Base-by-base conservation (phyloP, 2,797 vertebrate genomes). In the Platyrinchus mystaceus region DNA sequence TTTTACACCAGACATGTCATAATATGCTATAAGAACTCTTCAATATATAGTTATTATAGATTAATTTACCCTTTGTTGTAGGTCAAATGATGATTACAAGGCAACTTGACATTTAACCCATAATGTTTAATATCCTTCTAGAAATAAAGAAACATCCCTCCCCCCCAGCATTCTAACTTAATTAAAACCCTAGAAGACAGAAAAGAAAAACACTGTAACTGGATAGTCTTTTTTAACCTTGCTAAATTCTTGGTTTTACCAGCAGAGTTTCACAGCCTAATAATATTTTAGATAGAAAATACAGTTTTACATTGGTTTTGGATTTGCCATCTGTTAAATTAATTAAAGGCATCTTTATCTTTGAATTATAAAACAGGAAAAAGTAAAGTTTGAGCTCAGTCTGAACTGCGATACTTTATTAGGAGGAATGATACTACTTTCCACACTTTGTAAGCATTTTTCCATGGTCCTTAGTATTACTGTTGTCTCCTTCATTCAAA, bases 311-410 rank as follows among this genome's bases (percentile, higher is more conserved):
- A 49, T 58, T 36, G 14, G 34, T 74, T 95, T 90, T 74, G 69
- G 84, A 83, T 93, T 93, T 94, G 44, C 89, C 77, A 87, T 95
- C 92, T 91, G 94, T 94, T 92, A 64, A 84, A 88, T 84, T 95
- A 89, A 71, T 92, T 91, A 53, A 84, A 67, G 5, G 5, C 20
- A 18, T 83, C 46, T 87, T 90, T 84, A 79, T 52, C 12, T 58
- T 80, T 85, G 47, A 44, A 79, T 78, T 92, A 46, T 71, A 58
- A 74, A 89, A 3, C 7, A 39, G 26, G 32, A 82, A 79, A 79
- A 92, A 24, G 9, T 91, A 1, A 89, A 64, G 28, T 80, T 91
- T 6, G 6, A 87, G 36, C 46, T 80, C 14, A 30, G 37, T 69
- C 37, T 91, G 23, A 83, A 41, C 47, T 37, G 17, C 1, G 24